Percentiles rank a stretch among this genome's conserved stretches.
These are phyloP conservation scores for Phenganax marumi DNA, from an alignment of 92 coral and sea anemone species.

Conservation along the genomic window DNA sequence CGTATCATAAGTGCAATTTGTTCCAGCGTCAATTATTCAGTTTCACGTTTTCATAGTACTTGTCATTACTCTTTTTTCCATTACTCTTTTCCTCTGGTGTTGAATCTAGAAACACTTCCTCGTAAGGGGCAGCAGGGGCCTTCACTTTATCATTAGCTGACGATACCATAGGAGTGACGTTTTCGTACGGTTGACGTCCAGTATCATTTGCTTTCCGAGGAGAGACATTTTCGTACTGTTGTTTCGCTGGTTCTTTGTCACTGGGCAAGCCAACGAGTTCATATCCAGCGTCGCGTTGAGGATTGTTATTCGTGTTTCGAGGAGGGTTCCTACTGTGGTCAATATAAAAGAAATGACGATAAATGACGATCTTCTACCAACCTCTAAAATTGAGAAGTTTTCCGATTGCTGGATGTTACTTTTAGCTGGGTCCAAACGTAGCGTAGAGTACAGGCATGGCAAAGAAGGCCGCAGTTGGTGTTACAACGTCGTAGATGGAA, in stretches of 20 bases:
- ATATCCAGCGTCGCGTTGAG: slow-evolving; percentile 32
- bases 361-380: background rate
- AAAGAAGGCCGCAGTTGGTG: no score
- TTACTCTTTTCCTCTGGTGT: background rate
- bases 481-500: no score
- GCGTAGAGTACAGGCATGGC: no score
- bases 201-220: background rate
- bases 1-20: background rate
- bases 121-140: background rate
- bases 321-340: background rate
- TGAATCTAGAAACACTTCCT: slow-evolving; percentile 19
- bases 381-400: no score
- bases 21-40: slow-evolving; percentile 11
- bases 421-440: no score
- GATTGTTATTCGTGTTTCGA: slow-evolving; percentile 11
- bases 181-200: slow-evolving; percentile 12
- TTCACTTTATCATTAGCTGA: slow-evolving; percentile 6
- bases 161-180: slow-evolving; percentile 31
- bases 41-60: slow-evolving; percentile 30
- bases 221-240: slow-evolving; percentile 23
- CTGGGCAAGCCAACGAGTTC: slow-evolving; percentile 37
- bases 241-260: background rate
- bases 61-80: slow-evolving; percentile 13
- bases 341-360: background rate
- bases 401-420: no score